phyloP scores from a whole-genome alignment of 2,113 vertebrate genomes.

The Petroica traversi region DNA sequence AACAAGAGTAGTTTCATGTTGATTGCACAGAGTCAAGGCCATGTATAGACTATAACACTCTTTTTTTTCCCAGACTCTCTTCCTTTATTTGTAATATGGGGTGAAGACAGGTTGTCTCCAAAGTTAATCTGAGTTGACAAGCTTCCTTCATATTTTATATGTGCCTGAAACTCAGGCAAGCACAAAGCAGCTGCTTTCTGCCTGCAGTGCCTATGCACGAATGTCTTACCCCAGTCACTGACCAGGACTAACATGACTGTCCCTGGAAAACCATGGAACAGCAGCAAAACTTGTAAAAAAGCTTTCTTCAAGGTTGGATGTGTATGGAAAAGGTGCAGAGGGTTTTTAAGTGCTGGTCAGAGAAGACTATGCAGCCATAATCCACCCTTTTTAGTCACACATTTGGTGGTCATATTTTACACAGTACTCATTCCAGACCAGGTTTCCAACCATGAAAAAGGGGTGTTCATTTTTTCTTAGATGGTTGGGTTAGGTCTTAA shows the following conservation, averaged over 20 bases:
- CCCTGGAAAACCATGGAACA: background rate
- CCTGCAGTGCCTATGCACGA: background rate
- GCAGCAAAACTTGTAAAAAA: background rate
- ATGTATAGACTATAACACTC: background rate
- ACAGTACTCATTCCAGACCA: background rate
- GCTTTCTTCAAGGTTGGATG: background rate
- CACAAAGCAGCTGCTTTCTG: background rate
- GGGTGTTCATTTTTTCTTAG: background rate
- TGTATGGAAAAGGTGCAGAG: background rate
- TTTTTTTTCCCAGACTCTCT: background rate
- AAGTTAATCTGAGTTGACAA: constrained; percentile 27
- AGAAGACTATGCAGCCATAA: background rate
- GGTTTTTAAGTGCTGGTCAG: background rate
- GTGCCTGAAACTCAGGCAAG: background rate
- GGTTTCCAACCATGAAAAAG: background rate
- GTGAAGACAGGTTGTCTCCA: background rate
- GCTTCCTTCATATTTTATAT: constrained; percentile 28
- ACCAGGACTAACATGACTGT: background rate
- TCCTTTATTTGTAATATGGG: background rate
- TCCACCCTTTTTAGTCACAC: background rate
- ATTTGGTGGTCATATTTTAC: background rate
- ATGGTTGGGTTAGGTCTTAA: background rate
- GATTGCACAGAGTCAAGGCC: background rate
- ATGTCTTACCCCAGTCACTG: background rate
- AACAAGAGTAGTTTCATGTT: background rate